These are phyloP conservation scores for Pomatostomus ruficeps DNA, from an alignment of 2,113 vertebrate species.

Conservation along the genomic window DNA sequence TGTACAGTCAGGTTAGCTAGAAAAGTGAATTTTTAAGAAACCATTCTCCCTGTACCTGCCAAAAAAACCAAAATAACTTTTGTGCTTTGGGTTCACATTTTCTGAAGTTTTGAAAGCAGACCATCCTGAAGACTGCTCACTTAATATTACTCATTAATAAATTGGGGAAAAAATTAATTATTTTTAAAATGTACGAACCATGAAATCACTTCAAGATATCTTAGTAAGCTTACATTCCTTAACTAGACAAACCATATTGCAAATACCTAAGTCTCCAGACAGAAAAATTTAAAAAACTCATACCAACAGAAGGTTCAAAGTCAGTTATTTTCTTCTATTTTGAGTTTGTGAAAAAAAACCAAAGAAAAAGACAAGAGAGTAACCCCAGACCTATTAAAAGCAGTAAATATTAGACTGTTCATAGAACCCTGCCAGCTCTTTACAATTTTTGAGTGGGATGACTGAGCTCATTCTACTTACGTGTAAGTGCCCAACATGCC, in stretches of 20 bases:
- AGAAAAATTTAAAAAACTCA: neutral
- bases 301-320: neutral
- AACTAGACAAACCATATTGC: neutral
- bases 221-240: neutral
- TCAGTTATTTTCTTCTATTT: neutral
- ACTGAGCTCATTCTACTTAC: neutral
- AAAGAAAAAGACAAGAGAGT: neutral
- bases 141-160: neutral
- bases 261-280: neutral
- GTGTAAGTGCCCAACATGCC: neutral
- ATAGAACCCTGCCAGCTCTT: neutral
- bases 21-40: neutral
- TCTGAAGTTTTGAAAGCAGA: neutral
- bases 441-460: neutral
- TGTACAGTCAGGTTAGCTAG: neutral
- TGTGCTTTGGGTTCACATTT: neutral
- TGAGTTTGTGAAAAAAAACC: neutral
- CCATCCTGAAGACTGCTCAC: neutral
- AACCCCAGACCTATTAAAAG: neutral
- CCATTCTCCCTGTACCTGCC: neutral
- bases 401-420: neutral
- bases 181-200: neutral
- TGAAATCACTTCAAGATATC: neutral
- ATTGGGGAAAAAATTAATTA: neutral
- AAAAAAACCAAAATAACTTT: neutral